Percentiles rank a stretch among this genome's conserved stretches.
These are phyloP conservation scores for Eristalinus sepulchralis DNA, from an alignment of 2,888 invertebrate species.

Conservation along the genomic window DNA sequence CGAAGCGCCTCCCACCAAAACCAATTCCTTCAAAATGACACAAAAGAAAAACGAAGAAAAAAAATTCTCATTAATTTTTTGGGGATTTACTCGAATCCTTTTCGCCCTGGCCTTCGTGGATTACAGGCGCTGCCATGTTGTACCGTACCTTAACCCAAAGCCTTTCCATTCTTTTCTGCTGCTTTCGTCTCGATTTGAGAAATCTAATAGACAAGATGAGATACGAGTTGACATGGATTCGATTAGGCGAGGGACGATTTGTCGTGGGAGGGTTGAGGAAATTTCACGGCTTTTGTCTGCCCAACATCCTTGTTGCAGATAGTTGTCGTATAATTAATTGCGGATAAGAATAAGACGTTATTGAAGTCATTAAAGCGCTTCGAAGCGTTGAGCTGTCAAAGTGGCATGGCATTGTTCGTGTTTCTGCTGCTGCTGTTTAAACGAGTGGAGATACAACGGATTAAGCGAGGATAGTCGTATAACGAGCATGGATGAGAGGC, in stretches of 20 bases:
- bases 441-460: background rate
- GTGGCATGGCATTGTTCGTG: conserved; percentile 14
- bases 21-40: background rate
- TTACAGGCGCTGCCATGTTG: background rate
- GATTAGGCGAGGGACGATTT: background rate
- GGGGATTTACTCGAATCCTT: background rate
- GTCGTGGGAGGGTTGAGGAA: background rate
- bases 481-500: background rate
- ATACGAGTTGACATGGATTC: background rate
- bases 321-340: conserved; percentile 42
- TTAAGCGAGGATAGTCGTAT: background rate
- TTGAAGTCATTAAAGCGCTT: conserved; percentile 47
- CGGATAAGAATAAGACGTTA: conserved; percentile 39
- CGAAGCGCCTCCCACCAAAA: background rate
- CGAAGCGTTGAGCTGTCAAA: conserved; percentile 14
- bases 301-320: conserved; percentile 19
- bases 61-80: background rate
- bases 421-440: background rate
- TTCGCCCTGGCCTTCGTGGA: background rate
- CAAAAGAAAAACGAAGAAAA: background rate
- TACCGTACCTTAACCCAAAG: background rate
- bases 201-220: background rate
- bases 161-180: background rate
- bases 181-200: background rate
- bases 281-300: background rate